Base-by-base conservation (phyloP, 92 coral and sea anemone species). In the Palythoa heliodiscus region DNA sequence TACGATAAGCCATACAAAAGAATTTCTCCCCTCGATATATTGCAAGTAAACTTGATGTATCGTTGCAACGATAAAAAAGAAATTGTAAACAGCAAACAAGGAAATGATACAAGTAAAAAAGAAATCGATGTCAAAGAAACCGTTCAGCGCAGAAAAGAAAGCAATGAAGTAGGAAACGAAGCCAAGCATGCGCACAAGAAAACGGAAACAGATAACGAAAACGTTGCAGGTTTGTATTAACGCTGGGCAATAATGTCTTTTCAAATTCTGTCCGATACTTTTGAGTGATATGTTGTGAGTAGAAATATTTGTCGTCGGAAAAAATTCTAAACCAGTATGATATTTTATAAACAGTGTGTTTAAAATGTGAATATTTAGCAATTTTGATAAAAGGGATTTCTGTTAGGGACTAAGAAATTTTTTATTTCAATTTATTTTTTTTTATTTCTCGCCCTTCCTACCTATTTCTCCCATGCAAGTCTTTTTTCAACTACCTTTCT, bases 1-100 rank as follows among this genome's bases (percentile, higher is more conserved):
- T 16, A 19, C 19, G 94, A 91, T 7, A 87, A 79, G 66, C 99
- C 99, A 29, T 97, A 97, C 77, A 85, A 78, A 50, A 85, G 80
- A 73, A 90, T 97, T 23, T 90, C 99, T 63, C 85, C 85, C 68
- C 72, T 92, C 10, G 99, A 97, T 82, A 91, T 91, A 25, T 87
- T 86, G 40, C 92, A 93, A 80, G 93, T 88, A 22, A 91, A 82
- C 37, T 81, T 89, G 75, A 87, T 97, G 90, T 97, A 94, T 88
- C 88, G 90, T 8, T 97, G 99, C 76, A 48, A 47, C 11, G 83
- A 71, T 88, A 91, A 76, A 76, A 25, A 7, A 53, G 40, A 53
- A 76, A 53, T 64, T 35, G 17, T 25, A 50, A 54, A 35, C 38
- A 53, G 40, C 81, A 23, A 76, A 53, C 67, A 12, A 54, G 37